Evolutionary conservation across 2,888 invertebrate species (phyloP).

Genomic region (Lamellibrachia columna): DNA sequence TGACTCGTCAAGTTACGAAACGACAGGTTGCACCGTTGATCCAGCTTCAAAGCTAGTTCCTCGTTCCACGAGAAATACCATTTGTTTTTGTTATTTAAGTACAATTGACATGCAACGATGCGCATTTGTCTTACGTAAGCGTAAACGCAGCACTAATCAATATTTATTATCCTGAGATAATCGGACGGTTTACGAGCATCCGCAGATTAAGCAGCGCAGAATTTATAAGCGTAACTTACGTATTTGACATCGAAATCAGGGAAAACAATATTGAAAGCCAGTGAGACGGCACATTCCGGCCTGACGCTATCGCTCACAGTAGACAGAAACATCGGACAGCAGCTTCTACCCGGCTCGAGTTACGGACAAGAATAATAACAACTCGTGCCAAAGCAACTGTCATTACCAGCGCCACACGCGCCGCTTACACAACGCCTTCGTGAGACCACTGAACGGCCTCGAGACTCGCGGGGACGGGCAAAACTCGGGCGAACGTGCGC

Average conservation of each 20-base stretch:
- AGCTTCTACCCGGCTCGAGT: not conserved
- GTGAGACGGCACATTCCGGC: not conserved
- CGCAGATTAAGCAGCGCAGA: not conserved
- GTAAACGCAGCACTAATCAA: not conserved
- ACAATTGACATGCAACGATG: not conserved
- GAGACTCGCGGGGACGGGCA: not conserved
- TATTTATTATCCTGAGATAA: not conserved
- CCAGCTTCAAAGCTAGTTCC: not conserved
- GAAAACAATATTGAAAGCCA: not conserved
- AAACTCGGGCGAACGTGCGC: not conserved
- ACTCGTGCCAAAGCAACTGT: not conserved
- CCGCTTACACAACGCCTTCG: not conserved
- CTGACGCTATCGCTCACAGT: not conserved
- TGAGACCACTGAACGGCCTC: not conserved
- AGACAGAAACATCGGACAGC: not conserved
- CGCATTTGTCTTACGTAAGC: not conserved
- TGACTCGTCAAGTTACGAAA: not conserved
- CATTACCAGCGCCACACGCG: not conserved
- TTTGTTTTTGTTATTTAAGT: not conserved
- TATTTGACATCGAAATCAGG: not conserved
- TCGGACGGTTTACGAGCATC: not conserved
- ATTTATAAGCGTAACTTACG: not conserved
- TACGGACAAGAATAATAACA: not conserved
- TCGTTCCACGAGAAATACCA: not conserved
- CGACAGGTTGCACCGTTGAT: not conserved